Percentiles rank a stretch among this genome's conserved stretches.
phyloP scores from a whole-genome alignment of 2,888 invertebrate species.

The Griposia aprilina region DNA sequence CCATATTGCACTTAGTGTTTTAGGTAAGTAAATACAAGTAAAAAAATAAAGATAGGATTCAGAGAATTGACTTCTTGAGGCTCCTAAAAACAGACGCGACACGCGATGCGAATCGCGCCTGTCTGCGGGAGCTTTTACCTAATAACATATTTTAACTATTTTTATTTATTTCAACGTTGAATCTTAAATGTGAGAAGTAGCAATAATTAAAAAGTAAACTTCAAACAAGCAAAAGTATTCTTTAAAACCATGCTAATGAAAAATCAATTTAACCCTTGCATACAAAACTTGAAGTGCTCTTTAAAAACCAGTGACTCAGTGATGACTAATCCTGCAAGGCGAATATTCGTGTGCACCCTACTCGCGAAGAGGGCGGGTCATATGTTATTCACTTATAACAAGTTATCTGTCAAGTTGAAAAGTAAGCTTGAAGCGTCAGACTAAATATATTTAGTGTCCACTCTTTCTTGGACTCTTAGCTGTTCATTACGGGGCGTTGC shows the following conservation, averaged over 20 bases:
- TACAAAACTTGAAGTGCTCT: not conserved
- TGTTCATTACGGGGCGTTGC: not conserved
- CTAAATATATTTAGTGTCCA: constrained; percentile 31
- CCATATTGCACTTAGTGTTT: too few species aligned
- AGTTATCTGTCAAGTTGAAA: constrained; percentile 60
- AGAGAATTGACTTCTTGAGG: too few species aligned
- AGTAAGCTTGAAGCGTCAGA: constrained; percentile 41
- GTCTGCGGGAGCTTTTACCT: too few species aligned
- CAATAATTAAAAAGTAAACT: not conserved
- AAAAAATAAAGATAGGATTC: too few species aligned
- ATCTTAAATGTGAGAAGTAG: not conserved
- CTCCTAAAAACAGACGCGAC: too few species aligned
- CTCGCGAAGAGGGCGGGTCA: constrained; percentile 59
- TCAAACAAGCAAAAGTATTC: not conserved
- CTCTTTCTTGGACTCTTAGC: constrained; percentile 8
- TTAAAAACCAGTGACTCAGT: constrained; percentile 59
- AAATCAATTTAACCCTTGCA: constrained; percentile 11
- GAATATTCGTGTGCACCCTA: constrained; percentile 56
- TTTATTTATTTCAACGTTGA: too few species aligned
- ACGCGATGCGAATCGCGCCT: too few species aligned
- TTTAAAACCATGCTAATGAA: not conserved
- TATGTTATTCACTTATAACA: constrained; percentile 59
- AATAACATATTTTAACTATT: too few species aligned
- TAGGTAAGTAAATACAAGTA: too few species aligned
- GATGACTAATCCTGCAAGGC: constrained; percentile 48